Conservation (phyloP, 2,888 invertebrate genomes). For the Neoaliturus tenellus region DNA sequence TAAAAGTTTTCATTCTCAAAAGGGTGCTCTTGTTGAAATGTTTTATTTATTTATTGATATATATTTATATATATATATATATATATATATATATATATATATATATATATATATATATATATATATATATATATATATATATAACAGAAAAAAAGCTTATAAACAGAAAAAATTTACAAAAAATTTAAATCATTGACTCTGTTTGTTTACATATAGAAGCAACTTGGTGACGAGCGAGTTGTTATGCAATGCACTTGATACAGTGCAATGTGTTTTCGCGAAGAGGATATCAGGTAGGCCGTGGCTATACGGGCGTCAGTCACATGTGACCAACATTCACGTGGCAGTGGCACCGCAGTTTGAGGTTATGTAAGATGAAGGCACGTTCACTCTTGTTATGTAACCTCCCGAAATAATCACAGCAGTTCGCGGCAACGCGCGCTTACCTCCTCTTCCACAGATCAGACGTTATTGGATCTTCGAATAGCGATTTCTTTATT, state of each 20-base stretch:
- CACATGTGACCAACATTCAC: conserved; percentile 11
- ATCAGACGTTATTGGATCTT: too few species aligned
- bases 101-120: too few species aligned
- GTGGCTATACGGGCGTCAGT: too few species aligned
- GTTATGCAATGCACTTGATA: conserved; percentile 5
- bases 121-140: too few species aligned
- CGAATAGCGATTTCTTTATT: too few species aligned
- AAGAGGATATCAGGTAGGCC: conserved; percentile 23
- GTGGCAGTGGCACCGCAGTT: conserved; percentile 3
- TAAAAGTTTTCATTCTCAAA: too few species aligned
- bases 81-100: too few species aligned
- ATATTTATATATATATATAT: too few species aligned
- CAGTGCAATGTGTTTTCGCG: background rate
- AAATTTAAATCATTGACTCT: background rate
- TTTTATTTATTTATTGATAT: too few species aligned
- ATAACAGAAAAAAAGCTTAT: too few species aligned
- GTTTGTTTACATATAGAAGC: background rate
- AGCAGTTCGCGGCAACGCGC: background rate
- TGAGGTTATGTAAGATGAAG: background rate
- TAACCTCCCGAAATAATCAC: conserved; percentile 30
- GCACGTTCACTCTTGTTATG: background rate
- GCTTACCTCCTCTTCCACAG: background rate
- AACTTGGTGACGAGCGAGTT: background rate
- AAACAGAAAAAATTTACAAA: too few species aligned
- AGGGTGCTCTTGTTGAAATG: too few species aligned